A percentile compares a stretch with the other conserved stretches of the same genome.
phyloP scores from a whole-genome alignment of 2,113 vertebrate genomes.

The Peromyscus californicus region DNA sequence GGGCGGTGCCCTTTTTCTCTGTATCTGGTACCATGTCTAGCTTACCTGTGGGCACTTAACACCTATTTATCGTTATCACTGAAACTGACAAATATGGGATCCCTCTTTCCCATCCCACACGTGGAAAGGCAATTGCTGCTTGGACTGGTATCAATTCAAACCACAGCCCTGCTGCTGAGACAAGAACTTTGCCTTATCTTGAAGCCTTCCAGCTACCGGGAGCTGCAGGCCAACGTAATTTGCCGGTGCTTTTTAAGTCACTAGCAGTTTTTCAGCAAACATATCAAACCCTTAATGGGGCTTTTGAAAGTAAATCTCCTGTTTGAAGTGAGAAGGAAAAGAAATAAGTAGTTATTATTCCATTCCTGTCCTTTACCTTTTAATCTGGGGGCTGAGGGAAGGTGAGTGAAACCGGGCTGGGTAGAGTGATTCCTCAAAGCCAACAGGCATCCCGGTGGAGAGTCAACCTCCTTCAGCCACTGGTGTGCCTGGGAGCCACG shows the following conservation, averaged over 20 bases:
- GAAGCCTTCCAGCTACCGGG: neutral
- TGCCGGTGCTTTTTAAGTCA: conserved; percentile 60
- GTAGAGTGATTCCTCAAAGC: conserved; percentile 60
- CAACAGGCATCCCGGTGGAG: conserved; percentile 63
- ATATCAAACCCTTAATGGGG: conserved; percentile 53
- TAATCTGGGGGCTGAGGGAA: neutral
- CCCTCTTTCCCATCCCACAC: conserved; percentile 22
- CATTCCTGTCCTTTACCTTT: conserved; percentile 72
- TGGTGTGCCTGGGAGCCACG: conserved; percentile 59
- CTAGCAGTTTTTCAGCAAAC: conserved; percentile 57
- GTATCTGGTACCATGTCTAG: conserved; percentile 14
- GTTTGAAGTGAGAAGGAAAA: conserved; percentile 74
- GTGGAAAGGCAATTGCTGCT: conserved; percentile 36
- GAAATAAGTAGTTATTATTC: conserved; percentile 74
- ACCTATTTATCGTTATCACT: conserved; percentile 49
- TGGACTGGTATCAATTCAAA: neutral
- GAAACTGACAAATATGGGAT: conserved; percentile 44
- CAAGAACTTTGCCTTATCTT: conserved; percentile 18
- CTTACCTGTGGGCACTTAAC: conserved; percentile 54
- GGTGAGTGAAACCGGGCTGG: neutral
- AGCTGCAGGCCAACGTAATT: neutral
- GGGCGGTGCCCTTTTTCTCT: neutral
- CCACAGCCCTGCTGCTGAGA: neutral
- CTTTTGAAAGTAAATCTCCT: conserved; percentile 73
- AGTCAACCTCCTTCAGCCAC: conserved; percentile 55